These are phyloP conservation scores for Oncorhynchus gorbuscha DNA, from an alignment of 2,113 vertebrate species.

Conservation along the genomic window DNA sequence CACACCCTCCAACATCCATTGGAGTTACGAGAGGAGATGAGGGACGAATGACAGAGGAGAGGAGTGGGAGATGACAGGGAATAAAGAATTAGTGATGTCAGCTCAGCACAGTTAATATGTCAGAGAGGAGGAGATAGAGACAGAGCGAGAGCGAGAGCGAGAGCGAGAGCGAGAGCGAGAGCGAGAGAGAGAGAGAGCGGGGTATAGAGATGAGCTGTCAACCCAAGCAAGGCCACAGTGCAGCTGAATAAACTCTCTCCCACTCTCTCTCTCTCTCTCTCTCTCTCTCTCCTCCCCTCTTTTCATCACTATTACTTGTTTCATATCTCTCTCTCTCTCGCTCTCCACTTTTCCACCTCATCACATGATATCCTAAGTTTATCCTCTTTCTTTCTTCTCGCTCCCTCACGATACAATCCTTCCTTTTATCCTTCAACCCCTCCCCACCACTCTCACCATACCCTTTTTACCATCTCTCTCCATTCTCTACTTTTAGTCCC, in stretches of 20 bases:
- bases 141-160: not conserved
- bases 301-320: not conserved
- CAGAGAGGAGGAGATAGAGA: not conserved
- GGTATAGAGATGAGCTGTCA: slow-evolving; percentile 24
- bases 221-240: slow-evolving; percentile 27
- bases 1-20: too few relatives aligned
- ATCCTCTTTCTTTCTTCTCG: slow-evolving; percentile 13
- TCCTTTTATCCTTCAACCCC: not conserved
- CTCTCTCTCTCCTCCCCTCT: not conserved
- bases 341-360: not conserved
- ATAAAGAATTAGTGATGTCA: not conserved
- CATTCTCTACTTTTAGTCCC: too few relatives aligned
- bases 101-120: not conserved
- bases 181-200: not conserved
- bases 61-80: not conserved
- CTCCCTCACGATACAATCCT: not conserved
- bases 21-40: too few relatives aligned
- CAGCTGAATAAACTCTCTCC: slow-evolving; percentile 48
- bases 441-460: slow-evolving; percentile 2
- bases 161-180: not conserved
- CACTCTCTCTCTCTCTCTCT: not conserved
- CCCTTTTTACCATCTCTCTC: not conserved
- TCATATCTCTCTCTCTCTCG: slow-evolving; percentile 3
- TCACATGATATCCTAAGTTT: not conserved
- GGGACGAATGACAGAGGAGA: not conserved